Evolutionary conservation across 2,797 vertebrate genomes (phyloP).

Genomic region (Kryptopterus vitreolus): DNA sequence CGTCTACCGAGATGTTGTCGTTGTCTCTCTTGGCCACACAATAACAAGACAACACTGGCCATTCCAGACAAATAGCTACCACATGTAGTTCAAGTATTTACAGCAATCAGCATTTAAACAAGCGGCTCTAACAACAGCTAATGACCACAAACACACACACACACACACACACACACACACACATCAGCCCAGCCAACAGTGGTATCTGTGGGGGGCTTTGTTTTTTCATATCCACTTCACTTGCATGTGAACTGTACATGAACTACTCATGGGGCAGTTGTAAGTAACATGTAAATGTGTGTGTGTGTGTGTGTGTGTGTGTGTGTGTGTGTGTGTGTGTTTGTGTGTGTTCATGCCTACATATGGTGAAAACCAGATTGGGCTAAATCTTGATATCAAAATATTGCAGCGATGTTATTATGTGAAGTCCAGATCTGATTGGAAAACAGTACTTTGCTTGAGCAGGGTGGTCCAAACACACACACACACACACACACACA

Average conservation of each 20-base stretch:
- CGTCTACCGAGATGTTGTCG: slow-evolving; percentile 9
- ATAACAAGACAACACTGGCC: slow-evolving; percentile 69
- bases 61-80: slow-evolving; percentile 95
- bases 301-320: slow-evolving; percentile 33
- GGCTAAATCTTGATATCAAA: slow-evolving; percentile 17
- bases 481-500: background rate
- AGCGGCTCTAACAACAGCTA: slow-evolving; percentile 84
- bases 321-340: slow-evolving; percentile 46
- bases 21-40: slow-evolving; percentile 66
- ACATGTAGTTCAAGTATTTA: slow-evolving; percentile 89
- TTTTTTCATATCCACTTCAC: slow-evolving; percentile 32
- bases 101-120: slow-evolving; percentile 95
- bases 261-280: slow-evolving; percentile 5
- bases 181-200: background rate
- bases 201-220: slow-evolving; percentile 44
- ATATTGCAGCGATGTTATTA: slow-evolving; percentile 19
- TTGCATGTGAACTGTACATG: slow-evolving; percentile 35
- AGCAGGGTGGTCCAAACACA: slow-evolving; percentile 6
- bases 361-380: background rate
- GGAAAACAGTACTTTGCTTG: slow-evolving; percentile 9
- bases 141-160: slow-evolving; percentile 73
- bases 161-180: slow-evolving; percentile 54
- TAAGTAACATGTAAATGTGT: slow-evolving; percentile 45
- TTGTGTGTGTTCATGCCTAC: slow-evolving; percentile 15
- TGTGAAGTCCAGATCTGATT: slow-evolving; percentile 13